Evolutionary conservation across 2,797 vertebrate genomes (phyloP).

Genomic region (Eutrigla gurnardus): DNA sequence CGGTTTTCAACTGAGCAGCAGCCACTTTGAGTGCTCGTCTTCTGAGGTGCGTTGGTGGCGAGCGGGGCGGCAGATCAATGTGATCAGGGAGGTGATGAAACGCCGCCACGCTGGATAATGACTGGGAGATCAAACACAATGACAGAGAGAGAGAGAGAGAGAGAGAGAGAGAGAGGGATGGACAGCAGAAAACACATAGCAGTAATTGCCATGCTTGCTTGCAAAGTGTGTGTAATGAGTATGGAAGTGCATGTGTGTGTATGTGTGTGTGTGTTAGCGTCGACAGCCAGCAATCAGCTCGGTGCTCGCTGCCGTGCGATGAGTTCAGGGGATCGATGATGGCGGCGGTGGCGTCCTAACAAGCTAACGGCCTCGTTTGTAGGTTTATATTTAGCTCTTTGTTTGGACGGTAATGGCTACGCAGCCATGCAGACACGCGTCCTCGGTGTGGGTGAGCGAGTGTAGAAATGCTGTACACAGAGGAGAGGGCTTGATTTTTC

Average conservation of each 20-base stretch:
- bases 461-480: neutral
- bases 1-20: constrained; percentile 31
- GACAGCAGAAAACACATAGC: neutral
- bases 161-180: constrained; percentile 4
- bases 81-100: constrained; percentile 33
- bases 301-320: neutral
- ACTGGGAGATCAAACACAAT: constrained; percentile 36
- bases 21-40: constrained; percentile 6
- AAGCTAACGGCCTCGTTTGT: constrained; percentile 50
- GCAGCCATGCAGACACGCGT: no score
- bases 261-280: neutral
- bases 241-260: neutral
- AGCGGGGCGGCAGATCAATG: constrained; percentile 9
- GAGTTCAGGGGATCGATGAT: constrained; percentile 41
- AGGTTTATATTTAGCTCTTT: constrained; percentile 51
- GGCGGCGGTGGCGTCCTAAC: constrained; percentile 11
- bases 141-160: constrained; percentile 10
- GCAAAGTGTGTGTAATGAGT: neutral
- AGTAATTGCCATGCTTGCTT: neutral
- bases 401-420: constrained; percentile 5
- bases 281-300: constrained; percentile 20
- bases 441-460: neutral
- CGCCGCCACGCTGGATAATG: constrained; percentile 29
- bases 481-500: neutral
- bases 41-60: neutral